A percentile compares a stretch with the other conserved stretches of the same genome.
These are phyloP conservation scores for Syrrhaptes paradoxus DNA, from an alignment of 2,113 vertebrate species.

Conservation along the genomic window DNA sequence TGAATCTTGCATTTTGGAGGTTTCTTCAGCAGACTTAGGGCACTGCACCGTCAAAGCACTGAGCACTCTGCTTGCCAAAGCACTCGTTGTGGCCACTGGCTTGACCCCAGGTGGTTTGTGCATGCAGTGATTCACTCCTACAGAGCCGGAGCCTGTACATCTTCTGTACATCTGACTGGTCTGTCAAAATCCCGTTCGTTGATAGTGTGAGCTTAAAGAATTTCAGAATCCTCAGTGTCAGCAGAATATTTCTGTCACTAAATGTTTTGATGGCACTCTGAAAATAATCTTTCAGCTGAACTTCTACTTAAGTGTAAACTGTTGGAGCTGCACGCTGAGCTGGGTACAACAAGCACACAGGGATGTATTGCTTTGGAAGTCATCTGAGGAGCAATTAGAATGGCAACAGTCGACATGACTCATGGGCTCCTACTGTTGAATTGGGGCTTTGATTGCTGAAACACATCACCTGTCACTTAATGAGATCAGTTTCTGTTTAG, in stretches of 20 bases:
- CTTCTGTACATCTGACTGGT: background rate
- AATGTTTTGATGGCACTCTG: background rate
- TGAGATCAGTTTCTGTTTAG: background rate
- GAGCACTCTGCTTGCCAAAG: background rate
- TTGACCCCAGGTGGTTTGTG: background rate
- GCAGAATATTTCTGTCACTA: background rate
- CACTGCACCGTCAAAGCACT: background rate
- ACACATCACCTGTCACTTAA: background rate
- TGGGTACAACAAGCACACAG: background rate
- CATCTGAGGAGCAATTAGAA: background rate
- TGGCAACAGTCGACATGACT: background rate
- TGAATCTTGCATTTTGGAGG: background rate
- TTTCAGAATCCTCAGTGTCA: background rate
- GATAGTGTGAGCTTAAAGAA: background rate
- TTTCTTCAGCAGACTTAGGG: background rate
- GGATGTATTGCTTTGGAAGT: background rate
- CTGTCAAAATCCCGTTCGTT: background rate
- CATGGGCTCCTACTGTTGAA: background rate
- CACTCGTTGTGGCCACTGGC: background rate
- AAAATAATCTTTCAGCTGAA: background rate
- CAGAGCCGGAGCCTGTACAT: background rate
- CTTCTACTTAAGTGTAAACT: background rate
- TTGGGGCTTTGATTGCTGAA: background rate
- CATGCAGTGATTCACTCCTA: background rate
- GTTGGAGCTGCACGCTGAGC: background rate